These are phyloP conservation scores for Xiphorhynchus elegans DNA, from an alignment of 2,113 vertebrate species.

Conservation along the genomic window DNA sequence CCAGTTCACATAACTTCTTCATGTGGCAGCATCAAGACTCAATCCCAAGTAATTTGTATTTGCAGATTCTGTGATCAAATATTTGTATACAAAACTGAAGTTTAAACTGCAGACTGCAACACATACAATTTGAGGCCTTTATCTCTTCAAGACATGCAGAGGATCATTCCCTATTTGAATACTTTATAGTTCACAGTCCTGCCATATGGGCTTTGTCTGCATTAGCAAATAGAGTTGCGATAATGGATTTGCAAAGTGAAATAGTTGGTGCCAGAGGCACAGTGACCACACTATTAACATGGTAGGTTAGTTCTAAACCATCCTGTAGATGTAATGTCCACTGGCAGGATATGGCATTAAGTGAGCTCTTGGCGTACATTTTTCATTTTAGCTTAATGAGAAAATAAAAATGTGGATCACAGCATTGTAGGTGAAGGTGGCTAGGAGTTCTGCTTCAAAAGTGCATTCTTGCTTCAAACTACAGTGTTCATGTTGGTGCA, in stretches of 20 bases:
- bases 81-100: not conserved
- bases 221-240: not conserved
- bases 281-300: not conserved
- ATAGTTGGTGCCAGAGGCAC: not conserved
- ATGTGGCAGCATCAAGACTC: not conserved
- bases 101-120: not conserved
- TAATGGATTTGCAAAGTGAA: not conserved
- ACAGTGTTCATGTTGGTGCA: not conserved
- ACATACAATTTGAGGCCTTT: not conserved
- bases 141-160: not conserved
- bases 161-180: not conserved
- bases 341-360: not conserved
- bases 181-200: not conserved
- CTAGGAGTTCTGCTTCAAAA: not conserved
- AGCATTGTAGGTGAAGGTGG: not conserved
- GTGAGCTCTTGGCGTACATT: not conserved
- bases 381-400: not conserved
- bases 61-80: not conserved
- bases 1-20: not conserved
- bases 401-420: not conserved
- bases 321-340: accelerated
- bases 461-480: not conserved
- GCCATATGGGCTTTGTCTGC: not conserved
- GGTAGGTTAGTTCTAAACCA: not conserved
- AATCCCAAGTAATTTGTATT: not conserved